Evolutionary conservation across 2,888 invertebrate genomes (phyloP).

Genomic region (Imbricaverruca yamaguchii): DNA sequence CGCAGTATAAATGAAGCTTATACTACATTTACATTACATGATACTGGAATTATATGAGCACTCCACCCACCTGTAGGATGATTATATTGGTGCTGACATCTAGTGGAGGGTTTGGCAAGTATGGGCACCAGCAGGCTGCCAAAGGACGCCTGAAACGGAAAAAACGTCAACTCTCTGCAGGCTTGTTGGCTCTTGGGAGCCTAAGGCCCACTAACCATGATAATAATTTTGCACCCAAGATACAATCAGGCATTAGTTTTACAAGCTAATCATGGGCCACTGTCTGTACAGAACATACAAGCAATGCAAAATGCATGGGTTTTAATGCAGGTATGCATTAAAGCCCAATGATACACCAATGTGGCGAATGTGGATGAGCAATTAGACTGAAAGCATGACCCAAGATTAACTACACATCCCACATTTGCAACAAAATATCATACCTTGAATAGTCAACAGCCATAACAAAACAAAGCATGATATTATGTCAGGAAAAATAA

Average conservation of each 20-base stretch:
- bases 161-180: not conserved
- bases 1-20: not conserved
- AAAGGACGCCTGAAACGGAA: constrained; percentile 60
- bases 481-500: not conserved
- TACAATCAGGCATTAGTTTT: not conserved
- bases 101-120: constrained; percentile 63
- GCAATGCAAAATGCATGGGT: no score
- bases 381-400: no score
- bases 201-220: not conserved
- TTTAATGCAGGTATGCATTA: no score
- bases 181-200: not conserved
- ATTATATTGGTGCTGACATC: constrained; percentile 62
- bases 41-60: no score
- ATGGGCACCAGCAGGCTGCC: constrained; percentile 84
- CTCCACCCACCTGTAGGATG: constrained; percentile 41
- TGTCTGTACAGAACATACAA: no score
- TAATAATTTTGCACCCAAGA: not conserved
- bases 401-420: not conserved
- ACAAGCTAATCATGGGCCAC: not conserved
- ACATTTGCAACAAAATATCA: not conserved
- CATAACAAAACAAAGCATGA: not conserved
- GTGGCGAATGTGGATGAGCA: no score
- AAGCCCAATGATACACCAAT: no score
- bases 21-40: no score
- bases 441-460: not conserved